Conservation (phyloP, 2,113 vertebrate genomes). For the Leuciscus idus region DNA sequence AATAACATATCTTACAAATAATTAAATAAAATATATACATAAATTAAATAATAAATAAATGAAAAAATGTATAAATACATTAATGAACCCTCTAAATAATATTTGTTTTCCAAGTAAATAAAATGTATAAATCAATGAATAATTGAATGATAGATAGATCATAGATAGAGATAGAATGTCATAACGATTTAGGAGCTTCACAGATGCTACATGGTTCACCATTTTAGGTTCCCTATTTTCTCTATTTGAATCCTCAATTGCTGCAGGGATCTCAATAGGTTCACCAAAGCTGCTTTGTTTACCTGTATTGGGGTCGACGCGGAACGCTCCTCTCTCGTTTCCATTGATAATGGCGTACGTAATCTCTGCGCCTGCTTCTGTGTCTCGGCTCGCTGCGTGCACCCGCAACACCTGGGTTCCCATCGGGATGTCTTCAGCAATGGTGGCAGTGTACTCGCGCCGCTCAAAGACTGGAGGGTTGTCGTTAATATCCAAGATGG, state of each 20-base stretch:
- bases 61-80: background rate
- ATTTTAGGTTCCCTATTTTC: background rate
- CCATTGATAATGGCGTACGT: slow-evolving; percentile 91
- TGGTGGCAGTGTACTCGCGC: slow-evolving; percentile 85
- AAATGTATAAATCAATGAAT: too few species aligned
- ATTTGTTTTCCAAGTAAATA: too few species aligned
- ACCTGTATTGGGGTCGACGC: slow-evolving; percentile 89
- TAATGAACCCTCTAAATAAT: too few species aligned
- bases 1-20: background rate
- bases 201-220: background rate
- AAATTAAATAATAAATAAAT: background rate
- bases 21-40: background rate
- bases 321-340: slow-evolving; percentile 93
- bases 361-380: slow-evolving; percentile 88
- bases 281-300: slow-evolving; percentile 39
- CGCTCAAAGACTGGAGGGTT: slow-evolving; percentile 96
- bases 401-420: slow-evolving; percentile 90
- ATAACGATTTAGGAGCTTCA: background rate
- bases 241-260: background rate
- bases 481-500: slow-evolving; percentile 96
- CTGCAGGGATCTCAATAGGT: background rate
- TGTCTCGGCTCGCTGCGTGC: slow-evolving; percentile 89
- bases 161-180: too few species aligned
- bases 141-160: too few species aligned
- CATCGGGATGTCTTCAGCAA: slow-evolving; percentile 83